Evolutionary conservation across 2,888 invertebrate genomes (phyloP).

Genomic region (Bugula neritina): DNA sequence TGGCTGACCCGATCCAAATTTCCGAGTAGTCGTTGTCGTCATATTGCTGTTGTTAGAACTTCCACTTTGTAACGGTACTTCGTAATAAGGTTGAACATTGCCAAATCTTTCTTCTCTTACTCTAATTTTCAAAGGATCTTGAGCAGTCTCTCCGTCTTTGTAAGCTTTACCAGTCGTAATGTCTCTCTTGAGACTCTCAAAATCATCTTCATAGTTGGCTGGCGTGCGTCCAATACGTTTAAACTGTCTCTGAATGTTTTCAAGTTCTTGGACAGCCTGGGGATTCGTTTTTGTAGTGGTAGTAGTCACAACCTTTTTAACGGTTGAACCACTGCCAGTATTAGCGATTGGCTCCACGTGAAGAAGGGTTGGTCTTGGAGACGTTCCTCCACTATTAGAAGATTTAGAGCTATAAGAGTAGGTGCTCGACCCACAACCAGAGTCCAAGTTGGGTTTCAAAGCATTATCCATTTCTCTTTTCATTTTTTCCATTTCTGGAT

Average conservation of each 20-base stretch:
- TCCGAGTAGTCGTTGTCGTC: slow-evolving; percentile 5
- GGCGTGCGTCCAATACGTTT: neutral
- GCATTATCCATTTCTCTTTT: slow-evolving; percentile 21
- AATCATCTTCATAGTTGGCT: slow-evolving; percentile 16
- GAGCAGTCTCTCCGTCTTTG: neutral
- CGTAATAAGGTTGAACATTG: neutral
- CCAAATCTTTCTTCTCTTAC: neutral
- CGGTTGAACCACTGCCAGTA: neutral
- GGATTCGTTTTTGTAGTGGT: slow-evolving; percentile 18
- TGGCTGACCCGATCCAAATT: neutral
- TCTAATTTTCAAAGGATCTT: neutral
- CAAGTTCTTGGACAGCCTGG: neutral
- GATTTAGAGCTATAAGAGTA: neutral
- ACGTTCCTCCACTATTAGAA: neutral
- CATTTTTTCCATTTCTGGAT: slow-evolving; percentile 11
- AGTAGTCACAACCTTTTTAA: slow-evolving; percentile 16
- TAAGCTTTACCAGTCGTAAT: slow-evolving; percentile 12
- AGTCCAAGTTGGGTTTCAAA: neutral
- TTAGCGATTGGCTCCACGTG: neutral
- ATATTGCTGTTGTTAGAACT: neutral
- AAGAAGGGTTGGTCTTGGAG: neutral
- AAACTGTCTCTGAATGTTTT: neutral
- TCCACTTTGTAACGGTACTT: neutral
- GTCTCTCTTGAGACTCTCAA: slow-evolving; percentile 10
- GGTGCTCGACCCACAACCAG: neutral